Percentiles rank a stretch among this genome's conserved stretches.
Evolutionary conservation across 2,113 vertebrate genomes (phyloP).

Genomic region (Pongo pygmaeus): DNA sequence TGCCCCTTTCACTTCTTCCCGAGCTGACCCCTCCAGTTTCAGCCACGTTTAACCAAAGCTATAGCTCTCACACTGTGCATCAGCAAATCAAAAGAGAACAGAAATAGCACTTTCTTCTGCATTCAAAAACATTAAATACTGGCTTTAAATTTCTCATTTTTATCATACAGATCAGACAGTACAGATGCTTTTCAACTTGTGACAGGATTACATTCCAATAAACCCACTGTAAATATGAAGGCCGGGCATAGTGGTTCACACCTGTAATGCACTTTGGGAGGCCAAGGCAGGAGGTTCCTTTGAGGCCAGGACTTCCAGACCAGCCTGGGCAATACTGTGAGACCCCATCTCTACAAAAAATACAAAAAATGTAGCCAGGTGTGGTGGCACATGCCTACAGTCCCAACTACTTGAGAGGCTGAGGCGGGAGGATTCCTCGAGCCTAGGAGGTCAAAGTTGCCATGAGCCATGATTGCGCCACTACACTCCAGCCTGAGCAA

Average conservation of each 20-base stretch:
- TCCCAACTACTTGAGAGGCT: too few species aligned
- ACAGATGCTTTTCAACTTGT: neutral
- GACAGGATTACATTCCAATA: neutral
- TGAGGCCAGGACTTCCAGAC: neutral
- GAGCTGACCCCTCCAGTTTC: neutral
- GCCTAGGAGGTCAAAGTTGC: neutral
- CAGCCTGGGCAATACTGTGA: neutral
- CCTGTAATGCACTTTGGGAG: neutral
- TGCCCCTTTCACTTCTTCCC: neutral
- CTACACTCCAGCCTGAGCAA: neutral
- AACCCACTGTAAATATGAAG: neutral
- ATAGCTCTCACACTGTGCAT: neutral
- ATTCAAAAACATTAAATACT: neutral
- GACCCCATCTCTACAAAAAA: neutral
- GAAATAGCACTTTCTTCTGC: neutral
- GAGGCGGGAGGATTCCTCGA: neutral
- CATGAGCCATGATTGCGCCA: neutral
- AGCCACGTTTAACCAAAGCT: neutral
- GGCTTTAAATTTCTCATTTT: neutral
- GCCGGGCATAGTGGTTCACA: neutral
- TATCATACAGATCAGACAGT: neutral
- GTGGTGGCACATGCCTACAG: neutral
- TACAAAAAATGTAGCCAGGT: neutral
- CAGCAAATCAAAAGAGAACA: neutral
- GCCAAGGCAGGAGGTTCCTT: neutral